These are phyloP conservation scores for Oryzias curvinotus DNA, from an alignment of 2,113 vertebrate species.

Conservation along the genomic window DNA sequence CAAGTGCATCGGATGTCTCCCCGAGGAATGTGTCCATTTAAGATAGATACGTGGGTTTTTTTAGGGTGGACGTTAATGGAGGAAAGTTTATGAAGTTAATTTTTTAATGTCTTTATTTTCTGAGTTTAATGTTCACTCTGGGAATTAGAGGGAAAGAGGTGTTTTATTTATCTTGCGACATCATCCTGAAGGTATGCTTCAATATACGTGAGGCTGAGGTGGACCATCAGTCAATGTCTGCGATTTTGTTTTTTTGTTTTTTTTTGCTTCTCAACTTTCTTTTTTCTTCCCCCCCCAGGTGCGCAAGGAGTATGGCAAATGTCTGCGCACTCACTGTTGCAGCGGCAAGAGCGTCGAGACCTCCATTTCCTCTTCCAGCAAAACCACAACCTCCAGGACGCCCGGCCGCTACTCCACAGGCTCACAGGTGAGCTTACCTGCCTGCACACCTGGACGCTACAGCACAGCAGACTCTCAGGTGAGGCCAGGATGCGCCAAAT, in stretches of 20 bases:
- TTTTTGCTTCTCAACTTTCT: neutral
- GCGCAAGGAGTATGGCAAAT: conserved; percentile 98
- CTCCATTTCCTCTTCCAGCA: conserved; percentile 94
- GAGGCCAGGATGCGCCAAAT: conserved; percentile 55
- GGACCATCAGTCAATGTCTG: conserved; percentile 8
- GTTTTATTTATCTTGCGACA: neutral
- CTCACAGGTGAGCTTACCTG: conserved; percentile 92
- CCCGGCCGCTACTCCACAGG: conserved; percentile 96
- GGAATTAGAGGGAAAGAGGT: conserved; percentile 25
- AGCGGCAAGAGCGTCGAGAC: conserved; percentile 97
- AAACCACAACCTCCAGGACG: conserved; percentile 92
- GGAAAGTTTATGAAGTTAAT: conserved; percentile 52
- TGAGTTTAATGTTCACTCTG: conserved; percentile 39
- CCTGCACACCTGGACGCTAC: conserved; percentile 76
- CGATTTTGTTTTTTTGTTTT: neutral
- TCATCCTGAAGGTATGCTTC: conserved; percentile 16
- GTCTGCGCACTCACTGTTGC: conserved; percentile 95
- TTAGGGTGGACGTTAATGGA: conserved; percentile 34
- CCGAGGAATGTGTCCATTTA: conserved; percentile 44
- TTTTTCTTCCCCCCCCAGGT: conserved; percentile 75
- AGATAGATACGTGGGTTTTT: conserved; percentile 37
- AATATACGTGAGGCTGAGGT: conserved; percentile 1
- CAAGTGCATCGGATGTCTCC: conserved; percentile 55
- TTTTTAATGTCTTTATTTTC: conserved; percentile 46
- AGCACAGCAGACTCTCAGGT: conserved; percentile 77